A percentile compares a stretch with the other conserved stretches of the same genome.
Conservation (phyloP, 2,888 invertebrate species). For the Caenorhabditis sinica region DNA sequence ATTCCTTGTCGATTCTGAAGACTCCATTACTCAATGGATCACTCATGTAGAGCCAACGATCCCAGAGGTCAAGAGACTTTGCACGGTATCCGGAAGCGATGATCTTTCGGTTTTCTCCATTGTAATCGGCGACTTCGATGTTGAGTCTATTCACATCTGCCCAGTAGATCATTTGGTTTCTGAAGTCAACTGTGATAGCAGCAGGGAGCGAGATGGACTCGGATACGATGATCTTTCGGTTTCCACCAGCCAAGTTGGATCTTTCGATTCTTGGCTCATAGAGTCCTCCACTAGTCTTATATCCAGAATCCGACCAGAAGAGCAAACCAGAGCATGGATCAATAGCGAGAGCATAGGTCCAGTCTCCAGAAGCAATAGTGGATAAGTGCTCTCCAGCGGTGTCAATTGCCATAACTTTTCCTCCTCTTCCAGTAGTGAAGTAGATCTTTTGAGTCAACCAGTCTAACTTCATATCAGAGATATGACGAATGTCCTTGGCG, state of each 20-base stretch:
- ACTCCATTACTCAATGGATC: slow-evolving; percentile 87
- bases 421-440: slow-evolving; percentile 97
- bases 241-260: slow-evolving; percentile 96
- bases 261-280: slow-evolving; percentile 89
- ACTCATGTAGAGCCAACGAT: slow-evolving; percentile 83
- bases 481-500: slow-evolving; percentile 76
- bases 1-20: slow-evolving; percentile 93
- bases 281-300: slow-evolving; percentile 80
- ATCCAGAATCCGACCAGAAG: slow-evolving; percentile 91
- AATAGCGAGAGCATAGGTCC: slow-evolving; percentile 95
- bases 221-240: slow-evolving; percentile 89
- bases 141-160: slow-evolving; percentile 93
- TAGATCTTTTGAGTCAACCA: slow-evolving; percentile 98
- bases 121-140: slow-evolving; percentile 93
- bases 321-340: slow-evolving; percentile 96
- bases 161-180: slow-evolving; percentile 92
- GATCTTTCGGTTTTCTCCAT: slow-evolving; percentile 89
- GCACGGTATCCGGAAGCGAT: slow-evolving; percentile 81
- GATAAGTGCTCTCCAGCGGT: slow-evolving; percentile 71
- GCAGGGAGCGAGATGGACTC: slow-evolving; percentile 95
- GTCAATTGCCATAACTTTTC: slow-evolving; percentile 84
- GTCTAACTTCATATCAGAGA: slow-evolving; percentile 87
- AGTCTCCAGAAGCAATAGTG: slow-evolving; percentile 92
- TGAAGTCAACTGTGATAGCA: slow-evolving; percentile 95
- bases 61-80: slow-evolving; percentile 82